Evolutionary conservation across 1,140 invertebrate species (phyloP), one percentile per base, ranked within the genome.

Genomic region (Cylas formicarius): DNA sequence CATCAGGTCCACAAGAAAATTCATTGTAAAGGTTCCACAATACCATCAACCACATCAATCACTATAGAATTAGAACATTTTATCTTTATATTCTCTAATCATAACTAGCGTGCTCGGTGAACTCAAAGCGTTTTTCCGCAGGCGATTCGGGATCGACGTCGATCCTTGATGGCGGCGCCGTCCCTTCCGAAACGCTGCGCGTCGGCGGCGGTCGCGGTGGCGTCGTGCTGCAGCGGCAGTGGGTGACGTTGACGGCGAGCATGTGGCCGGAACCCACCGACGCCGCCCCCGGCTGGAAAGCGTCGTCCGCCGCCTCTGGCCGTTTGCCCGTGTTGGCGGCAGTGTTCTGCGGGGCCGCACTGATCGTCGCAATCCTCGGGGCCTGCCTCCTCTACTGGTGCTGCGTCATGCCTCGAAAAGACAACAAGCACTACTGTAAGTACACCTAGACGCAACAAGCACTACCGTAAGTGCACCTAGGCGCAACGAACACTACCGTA

Each of bases 341-440:
- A 16, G 65, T 70, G 9, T 69, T 72, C 44, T 68, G 66, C 41
- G 73, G 73, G 10, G 68, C 68, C 14, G 62, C 68, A 14, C 56
- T 75, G 8, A 60, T 75, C 6, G 55, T 73, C 35, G 60, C 72
- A 34, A 49, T 70, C 6, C 48, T 74, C 28, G 52, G 67, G 39
- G 68, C 67, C 4, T 58, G 67, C 20, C 49, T 74, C 19, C 50
- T 73, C 7, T 75, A 73, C 64, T 62, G 70, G 35, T 74, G 71
- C 52, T 75, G 73, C 56, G 60, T 69, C 41, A 64, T 67, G 58
- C 65, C 67, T 6, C 63, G 67, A 24, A 59, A 62, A 23, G 67
- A 72, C 27, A 48, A 48, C 16, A 73, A 73, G 56, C 66, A 70
- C 43, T 73, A 70, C 46, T 67, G 71, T 73, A 65, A 69, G 67